Base-by-base conservation (phyloP, 2,797 vertebrate species). In the Rhinoraja longicauda region DNA sequence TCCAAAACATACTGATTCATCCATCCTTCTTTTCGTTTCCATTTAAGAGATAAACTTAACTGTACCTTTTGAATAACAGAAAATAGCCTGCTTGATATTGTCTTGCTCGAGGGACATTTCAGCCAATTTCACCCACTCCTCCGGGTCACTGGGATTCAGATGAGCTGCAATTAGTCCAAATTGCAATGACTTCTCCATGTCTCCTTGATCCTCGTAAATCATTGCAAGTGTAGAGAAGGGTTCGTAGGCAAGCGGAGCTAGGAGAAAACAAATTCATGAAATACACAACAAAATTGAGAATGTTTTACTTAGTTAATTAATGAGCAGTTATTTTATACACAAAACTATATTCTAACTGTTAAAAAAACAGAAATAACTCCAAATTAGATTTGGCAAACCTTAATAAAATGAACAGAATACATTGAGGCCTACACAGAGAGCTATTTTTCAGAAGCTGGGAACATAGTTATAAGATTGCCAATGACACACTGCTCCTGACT, bases 51-150 rank as follows among this genome's bases (percentile, higher is more conserved):
- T 45, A 1, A 75, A 92, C 17, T 26, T 81, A 21, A 59, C 24
- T 95, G 86, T 95, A 97, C 97, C 99, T 97, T 99, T 99, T 4
- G 97, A 96, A 95, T 99, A 99, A 96, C 99, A 99, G 95, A 99
- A 97, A 93, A 99, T 97, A 94, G 99, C 98, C 94, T 99, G 99
- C 32, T 98, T 98, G 94, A 99, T 97, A 94, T 99, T 99, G 95
- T 98, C 98, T 95, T 98, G 99, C 94, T 99, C 99, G 95, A 99
- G 96, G 0, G 98, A 99, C 97, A 99, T 98, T 94, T 99, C 98
- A 1, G 99, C 99, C 94, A 99, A 95, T 93, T 98, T 96, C 93
- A 99, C 97, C 99, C 99, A 99, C 94, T 99, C 98, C 94, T 99
- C 99, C 0, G 98, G 98, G 95, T 99, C 97, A 0, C 98, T 98